A percentile compares a stretch with the other conserved stretches of the same genome.
Evolutionary conservation across 1,140 invertebrate species (phyloP).

Genomic region (Lysiphlebus fabarum): DNA sequence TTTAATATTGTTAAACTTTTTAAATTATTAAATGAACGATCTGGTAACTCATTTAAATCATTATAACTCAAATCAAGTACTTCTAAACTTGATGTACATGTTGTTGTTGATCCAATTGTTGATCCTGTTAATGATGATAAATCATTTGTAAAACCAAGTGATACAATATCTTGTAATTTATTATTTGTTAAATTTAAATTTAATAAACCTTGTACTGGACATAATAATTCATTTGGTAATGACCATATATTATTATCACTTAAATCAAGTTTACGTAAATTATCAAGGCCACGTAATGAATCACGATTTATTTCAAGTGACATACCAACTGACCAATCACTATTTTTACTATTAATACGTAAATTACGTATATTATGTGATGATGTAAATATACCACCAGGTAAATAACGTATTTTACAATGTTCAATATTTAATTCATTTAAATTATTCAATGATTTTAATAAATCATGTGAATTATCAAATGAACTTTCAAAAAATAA

Average conservation of each 20-base stretch:
- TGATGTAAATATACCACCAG: conserved; percentile 64
- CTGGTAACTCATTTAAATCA: conserved; percentile 66
- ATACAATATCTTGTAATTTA: conserved; percentile 71
- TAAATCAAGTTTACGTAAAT: conserved; percentile 69
- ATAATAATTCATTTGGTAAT: conserved; percentile 70
- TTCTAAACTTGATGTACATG: conserved; percentile 67
- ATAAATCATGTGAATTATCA: conserved; percentile 60
- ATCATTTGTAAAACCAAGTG: conserved; percentile 69
- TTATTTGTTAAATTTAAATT: conserved; percentile 75
- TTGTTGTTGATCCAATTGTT: conserved; percentile 60
- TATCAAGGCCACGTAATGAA: conserved; percentile 65
- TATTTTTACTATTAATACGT: conserved; percentile 71
- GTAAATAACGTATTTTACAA: conserved; percentile 75
- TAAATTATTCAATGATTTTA: conserved; percentile 64
- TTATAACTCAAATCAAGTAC: conserved; percentile 73
- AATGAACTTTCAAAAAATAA: conserved; percentile 75
- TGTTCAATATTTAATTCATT: conserved; percentile 70
- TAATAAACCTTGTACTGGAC: conserved; percentile 67
- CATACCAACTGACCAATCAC: conserved; percentile 73
- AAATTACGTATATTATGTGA: conserved; percentile 67
- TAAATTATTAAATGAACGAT: conserved; percentile 67
- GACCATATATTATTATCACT: conserved; percentile 79
- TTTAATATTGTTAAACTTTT: conserved; percentile 64
- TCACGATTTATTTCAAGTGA: conserved; percentile 70
- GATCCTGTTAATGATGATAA: conserved; percentile 60